Base-by-base conservation (phyloP, 2,113 vertebrate genomes). In the Cromileptes altivelis region DNA sequence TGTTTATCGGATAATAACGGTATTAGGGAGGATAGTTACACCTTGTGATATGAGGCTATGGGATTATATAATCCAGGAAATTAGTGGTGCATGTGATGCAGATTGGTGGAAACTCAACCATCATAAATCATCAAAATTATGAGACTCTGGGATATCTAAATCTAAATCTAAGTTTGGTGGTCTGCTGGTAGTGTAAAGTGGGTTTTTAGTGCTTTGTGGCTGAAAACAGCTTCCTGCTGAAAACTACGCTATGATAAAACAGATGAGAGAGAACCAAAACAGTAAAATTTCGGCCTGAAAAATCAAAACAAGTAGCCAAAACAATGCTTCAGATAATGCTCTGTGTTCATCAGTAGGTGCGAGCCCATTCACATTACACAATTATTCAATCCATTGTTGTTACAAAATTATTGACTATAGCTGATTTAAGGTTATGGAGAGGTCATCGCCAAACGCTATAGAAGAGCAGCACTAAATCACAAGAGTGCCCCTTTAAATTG, bases 1-100 rank as follows among this genome's bases (percentile, higher is more conserved):
- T 21, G 67, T 88, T 84, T 77, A 83, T 81, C 23, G 19, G 78
- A 88, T 80, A 58, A 79, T 82, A 77, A 86, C 58, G 49, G 80
- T 57, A 73, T 75, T 80, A 86, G 64, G 72, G 56, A 47, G 81
- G 68, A 75, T 33, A 60, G 77, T 55, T 75, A 81, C 65, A 80
- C 65, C 58, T 81, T 60, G 70, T 82, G 73, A 52, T 76, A 53
- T 72, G 50, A 79, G 45, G 25, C 37, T 65, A 40, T 53, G 57
- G 63, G 81, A 80, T 85, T 71, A 62, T 75, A 65, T 73, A 72
- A 85, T 83, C 62, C 37, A 52, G 56, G 42, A 82, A 82, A 82
- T 69, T 61, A 56, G 30, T n/a, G 40, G 27, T 9, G 69, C 70
- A 57, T 68, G 19, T 61, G 50, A 78, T 69, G 18, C 50, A 75